Conservation (phyloP, 2,888 invertebrate species). For the Xanthia togata region DNA sequence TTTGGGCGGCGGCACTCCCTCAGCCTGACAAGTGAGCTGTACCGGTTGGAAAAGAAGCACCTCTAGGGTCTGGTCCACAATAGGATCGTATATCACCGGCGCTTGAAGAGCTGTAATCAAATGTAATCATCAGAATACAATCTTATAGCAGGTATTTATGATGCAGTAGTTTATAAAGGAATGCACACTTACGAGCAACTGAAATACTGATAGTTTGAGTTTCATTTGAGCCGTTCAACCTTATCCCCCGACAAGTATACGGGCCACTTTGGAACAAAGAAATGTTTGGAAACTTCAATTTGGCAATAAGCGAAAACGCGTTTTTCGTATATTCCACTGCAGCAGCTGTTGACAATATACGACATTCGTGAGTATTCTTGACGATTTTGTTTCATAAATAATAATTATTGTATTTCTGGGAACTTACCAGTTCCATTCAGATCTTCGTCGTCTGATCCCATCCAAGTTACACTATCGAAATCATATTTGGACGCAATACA, state of each 20-base stretch:
- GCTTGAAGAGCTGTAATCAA: constrained; percentile 68
- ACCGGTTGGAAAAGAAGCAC: constrained; percentile 72
- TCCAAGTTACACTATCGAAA: constrained; percentile 80
- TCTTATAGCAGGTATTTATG: not conserved
- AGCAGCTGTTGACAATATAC: constrained; percentile 50
- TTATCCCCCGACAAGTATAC: constrained; percentile 77
- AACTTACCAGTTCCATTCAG: constrained; percentile 68
- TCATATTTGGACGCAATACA: constrained; percentile 83
- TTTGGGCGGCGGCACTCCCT: constrained; percentile 91
- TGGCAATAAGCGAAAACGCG: constrained; percentile 76
- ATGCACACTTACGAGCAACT: constrained; percentile 75
- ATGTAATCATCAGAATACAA: not conserved
- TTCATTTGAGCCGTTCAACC: constrained; percentile 61
- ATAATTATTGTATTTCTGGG: not conserved
- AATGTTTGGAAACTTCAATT: constrained; percentile 75
- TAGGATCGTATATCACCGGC: constrained; percentile 71
- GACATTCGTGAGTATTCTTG: not conserved
- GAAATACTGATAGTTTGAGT: constrained; percentile 70
- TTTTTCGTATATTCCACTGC: constrained; percentile 72
- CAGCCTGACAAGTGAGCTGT: constrained; percentile 88
- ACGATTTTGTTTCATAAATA: not conserved
- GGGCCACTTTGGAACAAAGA: constrained; percentile 73
- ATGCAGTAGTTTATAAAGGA: not conserved
- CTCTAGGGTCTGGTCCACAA: constrained; percentile 68
- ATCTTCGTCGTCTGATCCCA: constrained; percentile 62